Base-by-base conservation (phyloP, 2,113 vertebrate genomes). In the Oreochromis niloticus region DNA sequence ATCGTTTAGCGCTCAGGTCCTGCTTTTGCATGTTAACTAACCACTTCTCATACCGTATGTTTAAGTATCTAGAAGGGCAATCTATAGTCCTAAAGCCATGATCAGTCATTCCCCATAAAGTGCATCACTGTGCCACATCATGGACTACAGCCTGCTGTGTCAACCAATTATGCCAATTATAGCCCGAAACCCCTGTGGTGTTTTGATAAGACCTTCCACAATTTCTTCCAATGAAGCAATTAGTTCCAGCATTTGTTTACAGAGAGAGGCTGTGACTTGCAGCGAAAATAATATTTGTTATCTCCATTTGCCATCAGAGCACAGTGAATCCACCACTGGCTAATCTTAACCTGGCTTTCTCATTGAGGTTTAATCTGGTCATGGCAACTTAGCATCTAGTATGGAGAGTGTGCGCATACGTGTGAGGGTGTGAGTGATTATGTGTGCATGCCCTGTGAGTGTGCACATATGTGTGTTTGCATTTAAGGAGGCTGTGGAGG, bases 201-300 rank as follows among this genome's bases (percentile, higher is more conserved):
- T 94, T 95, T 96, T 91, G 94, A 96, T 96, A 95, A 96, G 91
- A 91, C 94, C 89, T 92, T 95, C 88, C 89, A 92, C 91, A 92
- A 95, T 94, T 94, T 94, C 93, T 91, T 87, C 94, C 95, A 94
- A 94, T 95, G 91, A 95, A 92, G 89, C 91, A 91, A 96, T 95
- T 95, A 90, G 95, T 95, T 96, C 86, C 94, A 92, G 88, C 92
- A 94, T 95, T 95, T 96, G 95, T 96, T 96, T 95, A 96, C 94
- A 92, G 88, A 88, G 86, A 87, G 92, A 84, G 84, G 84, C 91
- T 91, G 87, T 92, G 91, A 94, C 95, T 95, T 30, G 88, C 90
- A 95, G 94, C 91, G 50, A 95, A 94, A 95, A 94, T 92, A 93
- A 92, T 93, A 94, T 94, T 90, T 83, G 52, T 87, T 96, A 96